phyloP scores from a whole-genome alignment of 2,888 invertebrate genomes.

The Osmoderma eremita region DNA sequence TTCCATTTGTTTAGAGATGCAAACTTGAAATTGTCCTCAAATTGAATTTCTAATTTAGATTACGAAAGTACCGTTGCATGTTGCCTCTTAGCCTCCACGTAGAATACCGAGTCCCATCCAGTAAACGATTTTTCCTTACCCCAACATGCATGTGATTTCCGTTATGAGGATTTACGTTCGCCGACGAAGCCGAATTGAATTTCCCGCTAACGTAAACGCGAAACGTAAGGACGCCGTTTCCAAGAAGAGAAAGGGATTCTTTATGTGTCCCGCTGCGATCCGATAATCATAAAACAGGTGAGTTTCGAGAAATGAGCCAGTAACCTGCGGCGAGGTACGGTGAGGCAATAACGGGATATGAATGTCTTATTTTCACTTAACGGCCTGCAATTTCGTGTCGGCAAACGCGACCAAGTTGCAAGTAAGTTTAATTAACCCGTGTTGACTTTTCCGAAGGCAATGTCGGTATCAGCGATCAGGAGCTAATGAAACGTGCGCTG shows the following conservation, averaged over 20 bases:
- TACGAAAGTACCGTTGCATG: conserved; percentile 29
- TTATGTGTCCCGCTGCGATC: neutral
- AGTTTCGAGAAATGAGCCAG: neutral
- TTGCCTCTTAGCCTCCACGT: conserved; percentile 8
- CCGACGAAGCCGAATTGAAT: no score
- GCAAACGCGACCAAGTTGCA: conserved; percentile 40
- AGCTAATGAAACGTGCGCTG: conserved; percentile 45
- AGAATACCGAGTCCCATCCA: conserved; percentile 16
- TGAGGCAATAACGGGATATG: conserved; percentile 23
- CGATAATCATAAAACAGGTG: conserved; percentile 4
- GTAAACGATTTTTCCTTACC: neutral
- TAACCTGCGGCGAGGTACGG: neutral
- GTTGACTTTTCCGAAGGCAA: conserved; percentile 45
- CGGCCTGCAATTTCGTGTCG: conserved; percentile 24
- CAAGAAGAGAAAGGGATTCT: no score
- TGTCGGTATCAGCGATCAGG: conserved; percentile 43
- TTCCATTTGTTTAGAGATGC: conserved; percentile 31
- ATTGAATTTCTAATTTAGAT: conserved; percentile 44
- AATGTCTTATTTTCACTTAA: conserved; percentile 32
- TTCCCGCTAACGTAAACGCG: no score
- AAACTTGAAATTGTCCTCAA: conserved; percentile 42
- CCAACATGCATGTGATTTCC: no score
- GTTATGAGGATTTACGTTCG: no score
- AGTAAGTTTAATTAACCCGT: conserved; percentile 47
- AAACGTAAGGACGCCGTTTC: no score